Evolutionary conservation across 2,113 vertebrate species (phyloP), one percentile per base, ranked within the genome.

Genomic region (Greenwoodochromis staneri): DNA sequence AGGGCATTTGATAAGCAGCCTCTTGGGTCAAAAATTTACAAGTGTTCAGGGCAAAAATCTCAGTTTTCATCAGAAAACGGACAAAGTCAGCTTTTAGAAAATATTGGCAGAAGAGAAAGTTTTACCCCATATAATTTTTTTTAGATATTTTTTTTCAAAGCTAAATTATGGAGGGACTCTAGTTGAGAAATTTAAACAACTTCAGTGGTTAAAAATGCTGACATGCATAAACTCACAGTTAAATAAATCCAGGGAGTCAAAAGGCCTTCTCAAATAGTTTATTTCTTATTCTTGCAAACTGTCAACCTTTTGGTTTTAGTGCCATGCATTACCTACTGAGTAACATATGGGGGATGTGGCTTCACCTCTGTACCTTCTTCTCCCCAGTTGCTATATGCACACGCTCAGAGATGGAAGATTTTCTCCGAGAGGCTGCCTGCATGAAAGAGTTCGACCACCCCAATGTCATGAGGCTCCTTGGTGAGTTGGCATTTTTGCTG

Each of bases 381-480:
- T 87, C 36, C 78, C 27, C 81, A 97, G 98, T 98, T 55, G 97
- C 98, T 59, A 98, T 98, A 95, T 99, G 98, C 42, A 98, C 98
- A 1, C 97, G 98, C 51, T 97, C 97, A 0, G 98, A 99, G 90
- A 97, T 99, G 97, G 98, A 99, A 80, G 98, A 99, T 38, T 99
- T 99, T 85, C 96, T 99, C 27, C 96, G 97, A 2, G 98, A 99
- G 81, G 98, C 98, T 0, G 97, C 98, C 59, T 98, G 98, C 91
- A 99, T 99, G 98, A 99, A 98, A 82, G 98, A 99, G 94, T 99
- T 99, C 2, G 98, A 99, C 93, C 98, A 99, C 86, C 94, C 96
- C 76, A 99, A 99, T 0, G 98, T 99, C 91, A 98, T 99, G 98
- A 97, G 97, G 90, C 97, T 99, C 31, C 95, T 99, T 1, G 98